Evolutionary conservation across 2,113 vertebrate species (phyloP).

Genomic region (Condylura cristata): DNA sequence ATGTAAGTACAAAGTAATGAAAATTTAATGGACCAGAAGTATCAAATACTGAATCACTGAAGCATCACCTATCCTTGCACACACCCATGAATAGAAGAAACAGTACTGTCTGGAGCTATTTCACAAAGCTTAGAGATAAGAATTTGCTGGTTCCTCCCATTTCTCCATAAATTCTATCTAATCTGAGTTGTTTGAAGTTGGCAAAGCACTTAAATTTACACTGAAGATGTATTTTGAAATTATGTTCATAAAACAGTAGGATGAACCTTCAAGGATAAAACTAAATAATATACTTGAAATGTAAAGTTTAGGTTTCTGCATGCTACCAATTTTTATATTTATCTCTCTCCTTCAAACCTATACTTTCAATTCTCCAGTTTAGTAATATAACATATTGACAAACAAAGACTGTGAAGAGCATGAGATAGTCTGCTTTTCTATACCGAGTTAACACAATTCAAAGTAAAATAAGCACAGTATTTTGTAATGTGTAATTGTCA

Average conservation of each 20-base stretch:
- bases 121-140: not conserved
- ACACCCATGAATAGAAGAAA: not conserved
- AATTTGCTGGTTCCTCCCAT: not conserved
- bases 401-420: not conserved
- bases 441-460: not conserved
- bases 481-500: not conserved
- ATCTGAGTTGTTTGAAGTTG: not conserved
- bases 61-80: not conserved
- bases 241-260: not conserved
- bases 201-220: conserved; percentile 23
- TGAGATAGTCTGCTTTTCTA: not conserved
- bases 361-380: not conserved
- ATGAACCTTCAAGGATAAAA: not conserved
- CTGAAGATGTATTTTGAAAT: not conserved
- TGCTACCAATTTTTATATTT: not conserved
- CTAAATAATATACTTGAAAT: not conserved
- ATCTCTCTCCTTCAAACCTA: not conserved
- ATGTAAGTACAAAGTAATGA: conserved; percentile 20
- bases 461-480: not conserved
- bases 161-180: not conserved
- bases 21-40: not conserved
- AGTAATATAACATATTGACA: not conserved
- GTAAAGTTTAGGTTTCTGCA: not conserved
- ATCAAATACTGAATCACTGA: not conserved
- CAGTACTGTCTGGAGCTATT: not conserved